Evolutionary conservation across 1,140 invertebrate genomes (phyloP), one percentile per base, ranked within the genome.

Genomic region (Drosophila mauritiana): DNA sequence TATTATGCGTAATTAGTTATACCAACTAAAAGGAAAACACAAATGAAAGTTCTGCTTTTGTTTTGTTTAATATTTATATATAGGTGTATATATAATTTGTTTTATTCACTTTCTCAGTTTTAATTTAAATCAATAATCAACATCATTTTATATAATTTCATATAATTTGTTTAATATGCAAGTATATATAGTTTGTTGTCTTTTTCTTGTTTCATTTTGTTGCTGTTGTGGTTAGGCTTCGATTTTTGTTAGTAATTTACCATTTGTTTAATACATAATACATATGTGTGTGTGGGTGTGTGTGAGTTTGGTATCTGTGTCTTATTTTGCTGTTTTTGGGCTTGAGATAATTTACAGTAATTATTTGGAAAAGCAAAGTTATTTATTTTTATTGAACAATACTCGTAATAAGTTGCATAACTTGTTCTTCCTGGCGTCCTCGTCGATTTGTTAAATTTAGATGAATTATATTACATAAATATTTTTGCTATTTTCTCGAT

Each of bases 81-180:
- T 78, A 72, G 79, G 64, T 78, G 64, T 78, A 73, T 81, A 70
- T 90, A 76, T 84, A 78, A 73, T 90, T 85, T 73, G 45, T 76
- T 82, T 84, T 91, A 74, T 80, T 84, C 79, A 72, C 79, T 80
- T 80, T 72, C 53, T 84, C 85, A 89, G 70, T 83, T 74, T 75
- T 76, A 75, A 75, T 75, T 90, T 85, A 91, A 91, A 91, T 91
- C 77, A 91, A 91, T 86, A 90, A 90, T 85, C 86, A 90, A 90
- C 81, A 90, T 86, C 84, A 74, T 89, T 78, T 89, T 74, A 82
- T 86, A 88, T 90, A 78, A 82, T 88, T 75, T 90, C 55, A 80
- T 88, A 82, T 91, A 88, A 83, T 73, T 65, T 72, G 65, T 86
- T 82, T 73, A 88, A 90, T 90, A 88, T 83, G 77, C 77, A 88